Conservation (phyloP, 2,113 vertebrate genomes). For the Forbesichthys agassizii region DNA sequence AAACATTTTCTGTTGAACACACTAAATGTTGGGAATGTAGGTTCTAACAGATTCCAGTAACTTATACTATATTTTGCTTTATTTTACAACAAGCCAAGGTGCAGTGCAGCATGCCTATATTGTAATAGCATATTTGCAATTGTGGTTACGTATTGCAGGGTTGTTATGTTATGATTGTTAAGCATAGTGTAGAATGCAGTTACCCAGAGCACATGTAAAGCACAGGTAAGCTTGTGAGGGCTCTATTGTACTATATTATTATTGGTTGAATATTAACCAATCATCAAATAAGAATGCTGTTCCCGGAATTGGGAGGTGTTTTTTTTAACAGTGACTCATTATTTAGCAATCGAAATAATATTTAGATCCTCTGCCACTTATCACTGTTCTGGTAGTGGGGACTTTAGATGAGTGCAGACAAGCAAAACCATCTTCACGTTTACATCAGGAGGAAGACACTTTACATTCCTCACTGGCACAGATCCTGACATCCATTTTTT, state of each 20-base stretch:
- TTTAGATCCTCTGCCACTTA: conserved; percentile 1
- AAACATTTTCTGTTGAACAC: background rate
- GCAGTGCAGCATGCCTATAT: too few species aligned
- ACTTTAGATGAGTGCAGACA: conserved; percentile 15
- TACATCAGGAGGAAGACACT: conserved; percentile 4
- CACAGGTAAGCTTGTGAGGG: too few species aligned
- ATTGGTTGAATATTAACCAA: background rate
- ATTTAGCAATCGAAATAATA: conserved; percentile 9
- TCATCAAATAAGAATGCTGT: background rate
- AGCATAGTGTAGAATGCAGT: background rate
- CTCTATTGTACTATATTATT: background rate
- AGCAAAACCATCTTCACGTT: conserved; percentile 28
- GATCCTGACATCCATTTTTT: conserved; percentile 17
- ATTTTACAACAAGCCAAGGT: too few species aligned
- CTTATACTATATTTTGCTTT: too few species aligned
- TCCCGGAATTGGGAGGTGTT: background rate
- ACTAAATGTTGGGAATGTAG: background rate
- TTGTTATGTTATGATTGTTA: too few species aligned
- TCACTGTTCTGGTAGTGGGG: conserved; percentile 1
- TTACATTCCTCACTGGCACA: background rate
- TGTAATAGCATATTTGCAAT: too few species aligned
- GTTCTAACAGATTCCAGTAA: too few species aligned
- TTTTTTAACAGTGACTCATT: background rate
- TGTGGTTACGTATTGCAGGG: background rate
- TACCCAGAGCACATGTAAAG: background rate